Evolutionary conservation across 2,113 vertebrate species (phyloP).

Genomic region (Centropus bengalensis): DNA sequence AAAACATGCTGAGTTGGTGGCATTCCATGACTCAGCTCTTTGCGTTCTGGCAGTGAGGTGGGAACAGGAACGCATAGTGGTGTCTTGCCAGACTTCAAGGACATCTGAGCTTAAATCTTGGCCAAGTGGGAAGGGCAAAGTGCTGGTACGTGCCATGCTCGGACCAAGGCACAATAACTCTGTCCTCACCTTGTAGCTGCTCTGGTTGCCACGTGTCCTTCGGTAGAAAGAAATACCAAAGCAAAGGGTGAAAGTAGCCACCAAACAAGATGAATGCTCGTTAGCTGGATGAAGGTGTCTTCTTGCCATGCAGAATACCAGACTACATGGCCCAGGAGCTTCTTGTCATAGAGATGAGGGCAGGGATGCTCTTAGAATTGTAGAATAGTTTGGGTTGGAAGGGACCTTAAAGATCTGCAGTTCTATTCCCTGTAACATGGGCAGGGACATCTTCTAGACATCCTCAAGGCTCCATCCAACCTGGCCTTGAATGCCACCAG

Average conservation of each 20-base stretch:
- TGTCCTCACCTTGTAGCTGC: neutral
- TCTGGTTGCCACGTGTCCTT: rapidly evolving
- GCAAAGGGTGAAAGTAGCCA: rapidly evolving
- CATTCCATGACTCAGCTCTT: neutral
- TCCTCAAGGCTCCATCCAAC: no score
- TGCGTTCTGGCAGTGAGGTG: neutral
- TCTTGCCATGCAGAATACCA: neutral
- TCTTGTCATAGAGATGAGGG: rapidly evolving
- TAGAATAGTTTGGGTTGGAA: no score
- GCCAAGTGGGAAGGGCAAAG: neutral
- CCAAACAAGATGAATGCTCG: rapidly evolving
- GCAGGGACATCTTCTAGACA: no score
- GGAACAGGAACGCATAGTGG: neutral
- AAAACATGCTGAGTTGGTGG: neutral
- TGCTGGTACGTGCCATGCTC: neutral
- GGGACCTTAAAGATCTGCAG: no score
- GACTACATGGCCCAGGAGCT: neutral
- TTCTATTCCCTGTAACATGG: no score
- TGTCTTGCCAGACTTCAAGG: neutral
- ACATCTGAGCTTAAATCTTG: neutral
- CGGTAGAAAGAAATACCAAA: neutral
- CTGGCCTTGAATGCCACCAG: no score
- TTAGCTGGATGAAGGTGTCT: neutral
- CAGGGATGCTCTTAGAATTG: neutral
- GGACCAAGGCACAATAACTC: rapidly evolving